These are phyloP conservation scores for Chamaetylas fuelleborni DNA, from an alignment of 2,113 vertebrate species.

Conservation along the genomic window DNA sequence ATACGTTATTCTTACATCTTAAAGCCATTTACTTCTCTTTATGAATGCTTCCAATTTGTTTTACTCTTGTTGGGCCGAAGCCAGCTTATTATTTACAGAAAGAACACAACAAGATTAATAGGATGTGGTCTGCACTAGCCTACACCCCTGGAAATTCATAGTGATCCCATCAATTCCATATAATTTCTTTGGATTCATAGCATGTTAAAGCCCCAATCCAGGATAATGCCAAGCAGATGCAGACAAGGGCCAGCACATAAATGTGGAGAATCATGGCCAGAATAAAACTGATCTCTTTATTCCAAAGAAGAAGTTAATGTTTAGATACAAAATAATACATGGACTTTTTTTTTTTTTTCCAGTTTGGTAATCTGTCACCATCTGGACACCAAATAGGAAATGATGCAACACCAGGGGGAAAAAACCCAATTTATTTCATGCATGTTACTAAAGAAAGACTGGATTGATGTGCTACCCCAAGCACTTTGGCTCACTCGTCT, in stretches of 20 bases:
- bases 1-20: neutral
- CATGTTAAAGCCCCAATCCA: constrained; percentile 10
- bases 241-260: neutral
- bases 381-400: neutral
- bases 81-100: constrained; percentile 46
- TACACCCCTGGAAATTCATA: neutral
- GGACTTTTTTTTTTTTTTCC: neutral
- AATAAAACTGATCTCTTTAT: neutral
- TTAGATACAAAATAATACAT: neutral
- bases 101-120: constrained; percentile 25
- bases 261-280: neutral
- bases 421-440: neutral
- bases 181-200: constrained; percentile 17
- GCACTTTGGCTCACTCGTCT: neutral
- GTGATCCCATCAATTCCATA: neutral
- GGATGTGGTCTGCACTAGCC: neutral
- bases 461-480: neutral
- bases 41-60: constrained; percentile 51
- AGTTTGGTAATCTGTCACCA: neutral
- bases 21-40: constrained; percentile 34
- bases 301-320: neutral
- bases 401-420: neutral
- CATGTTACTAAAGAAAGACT: neutral
- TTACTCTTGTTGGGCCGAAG: constrained; percentile 23
- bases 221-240: constrained; percentile 45